Conservation (phyloP, 2,888 invertebrate genomes). For the Tenthredo mesomela region DNA sequence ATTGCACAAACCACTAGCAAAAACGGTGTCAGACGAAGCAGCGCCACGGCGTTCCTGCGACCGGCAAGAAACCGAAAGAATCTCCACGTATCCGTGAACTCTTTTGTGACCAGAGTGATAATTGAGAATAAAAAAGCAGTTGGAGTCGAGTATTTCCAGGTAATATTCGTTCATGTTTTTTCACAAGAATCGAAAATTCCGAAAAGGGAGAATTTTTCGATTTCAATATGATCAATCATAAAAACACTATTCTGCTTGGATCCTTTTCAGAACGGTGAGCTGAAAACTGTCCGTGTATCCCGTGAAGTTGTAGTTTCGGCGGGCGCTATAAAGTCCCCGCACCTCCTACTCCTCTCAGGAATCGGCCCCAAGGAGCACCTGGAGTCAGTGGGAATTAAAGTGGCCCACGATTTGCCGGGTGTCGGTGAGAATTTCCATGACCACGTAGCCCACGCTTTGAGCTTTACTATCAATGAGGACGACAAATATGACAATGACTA, state of each 20-base stretch:
- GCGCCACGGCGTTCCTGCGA: conserved; percentile 82
- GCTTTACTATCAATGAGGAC: conserved; percentile 80
- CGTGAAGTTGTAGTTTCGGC: conserved; percentile 82
- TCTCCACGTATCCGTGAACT: conserved; percentile 82
- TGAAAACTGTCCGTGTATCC: conserved; percentile 63
- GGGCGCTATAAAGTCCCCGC: conserved; percentile 85
- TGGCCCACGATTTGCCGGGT: conserved; percentile 83
- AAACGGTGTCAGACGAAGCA: conserved; percentile 82
- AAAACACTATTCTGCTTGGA: background rate
- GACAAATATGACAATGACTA: conserved; percentile 82
- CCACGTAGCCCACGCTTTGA: conserved; percentile 81
- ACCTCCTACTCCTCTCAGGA: conserved; percentile 84
- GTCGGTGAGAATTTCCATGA: conserved; percentile 86
- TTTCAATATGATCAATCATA: background rate
- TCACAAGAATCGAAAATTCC: background rate
- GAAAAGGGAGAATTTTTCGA: background rate
- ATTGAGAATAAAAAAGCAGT: conserved; percentile 79
- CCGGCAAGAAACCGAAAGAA: conserved; percentile 81
- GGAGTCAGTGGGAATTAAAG: conserved; percentile 81
- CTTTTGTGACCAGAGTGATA: conserved; percentile 82
- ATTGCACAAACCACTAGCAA: conserved; percentile 84
- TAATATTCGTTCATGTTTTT: conserved; percentile 38
- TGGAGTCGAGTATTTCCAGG: conserved; percentile 81
- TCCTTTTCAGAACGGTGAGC: conserved; percentile 65
- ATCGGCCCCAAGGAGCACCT: conserved; percentile 84